Evolutionary conservation across 1,140 invertebrate genomes (phyloP), one percentile per base, ranked within the genome.

Genomic region (Sinonovacula constricta): DNA sequence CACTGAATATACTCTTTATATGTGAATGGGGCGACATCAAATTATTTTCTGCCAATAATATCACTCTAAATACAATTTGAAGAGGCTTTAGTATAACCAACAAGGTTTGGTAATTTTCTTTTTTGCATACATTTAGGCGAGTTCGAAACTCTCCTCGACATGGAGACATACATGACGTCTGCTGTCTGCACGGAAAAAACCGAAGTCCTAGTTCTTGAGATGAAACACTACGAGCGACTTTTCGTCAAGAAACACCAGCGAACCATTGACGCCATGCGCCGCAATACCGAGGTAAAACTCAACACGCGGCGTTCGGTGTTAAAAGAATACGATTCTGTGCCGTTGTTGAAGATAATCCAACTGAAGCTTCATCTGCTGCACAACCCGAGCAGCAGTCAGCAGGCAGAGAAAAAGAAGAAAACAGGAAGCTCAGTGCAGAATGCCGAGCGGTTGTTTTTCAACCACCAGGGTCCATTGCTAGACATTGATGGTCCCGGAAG

Each of bases 151-250:
- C 77, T 90, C 5, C 74, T 91, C 72, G 88, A 88, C 26, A 80
- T 90, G 75, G 81, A 86, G 7, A 90, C 88, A 1, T 89, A 88
- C 71, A 83, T 88, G 74, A 87, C 90, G 66, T 89, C 88, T 7
- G 87, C 86, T 1, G 81, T 90, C 7, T 89, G 88, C 67, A 87
- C 87, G 22, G 88, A 91, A 77, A 84, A 81, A 66, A 90, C 88
- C 2, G 88, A 90, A 54, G 86, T 91, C 1, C 79, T 90, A n/a
- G 88, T 90, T 24, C 76, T 91, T 12, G 89, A 89, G 69, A 84
- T 86, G 83, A 89, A 88, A 82, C 89, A 91, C 78, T 91, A 88
- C 66, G 90, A 90, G 57, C 68, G 90, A 24, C 72, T 91, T 10
- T 87, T 91, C 77, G 82, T 87, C 0, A 84, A 84, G 31, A 76